Conservation (phyloP, 1,140 invertebrate genomes). For the Neoseiulus cucumeris region DNA sequence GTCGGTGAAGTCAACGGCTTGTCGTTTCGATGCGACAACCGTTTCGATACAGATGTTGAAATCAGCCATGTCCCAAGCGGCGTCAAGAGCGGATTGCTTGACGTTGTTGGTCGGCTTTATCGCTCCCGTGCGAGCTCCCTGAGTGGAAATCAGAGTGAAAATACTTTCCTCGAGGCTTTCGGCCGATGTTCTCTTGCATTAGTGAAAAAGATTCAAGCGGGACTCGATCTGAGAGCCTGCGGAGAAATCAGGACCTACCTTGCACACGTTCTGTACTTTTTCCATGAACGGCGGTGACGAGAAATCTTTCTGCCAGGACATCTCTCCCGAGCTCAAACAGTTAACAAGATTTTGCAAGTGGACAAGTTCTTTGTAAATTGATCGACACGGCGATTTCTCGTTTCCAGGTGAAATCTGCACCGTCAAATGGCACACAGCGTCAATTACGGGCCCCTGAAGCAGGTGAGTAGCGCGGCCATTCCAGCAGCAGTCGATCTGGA, state of each 20-base stretch:
- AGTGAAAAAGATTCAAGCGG: too few species aligned
- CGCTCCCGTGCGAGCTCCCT: not conserved
- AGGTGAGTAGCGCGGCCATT: not conserved
- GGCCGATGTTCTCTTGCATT: not conserved
- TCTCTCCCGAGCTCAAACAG: not conserved
- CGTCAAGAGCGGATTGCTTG: conserved; percentile 2
- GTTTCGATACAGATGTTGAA: conserved; percentile 8
- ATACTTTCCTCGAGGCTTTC: not conserved
- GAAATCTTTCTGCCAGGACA: conserved; percentile 8
- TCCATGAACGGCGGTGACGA: not conserved
- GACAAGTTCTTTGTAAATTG: not conserved
- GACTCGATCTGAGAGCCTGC: too few species aligned
- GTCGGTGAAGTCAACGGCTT: conserved; percentile 2
- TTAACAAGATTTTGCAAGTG: conserved; percentile 1
- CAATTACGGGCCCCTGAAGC: not conserved
- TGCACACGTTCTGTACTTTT: not conserved
- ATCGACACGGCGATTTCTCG: conserved; percentile 7
- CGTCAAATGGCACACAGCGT: conserved; percentile 2
- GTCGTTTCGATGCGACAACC: not conserved
- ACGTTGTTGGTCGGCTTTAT: not conserved
- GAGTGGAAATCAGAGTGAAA: not conserved
- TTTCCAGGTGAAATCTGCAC: conserved; percentile 3
- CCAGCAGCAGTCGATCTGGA: conserved; percentile 5
- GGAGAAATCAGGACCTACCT: not conserved
- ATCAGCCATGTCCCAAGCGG: conserved; percentile 9